phyloP scores from a whole-genome alignment of 1,140 invertebrate species.

The Drosophila hydei region DNA sequence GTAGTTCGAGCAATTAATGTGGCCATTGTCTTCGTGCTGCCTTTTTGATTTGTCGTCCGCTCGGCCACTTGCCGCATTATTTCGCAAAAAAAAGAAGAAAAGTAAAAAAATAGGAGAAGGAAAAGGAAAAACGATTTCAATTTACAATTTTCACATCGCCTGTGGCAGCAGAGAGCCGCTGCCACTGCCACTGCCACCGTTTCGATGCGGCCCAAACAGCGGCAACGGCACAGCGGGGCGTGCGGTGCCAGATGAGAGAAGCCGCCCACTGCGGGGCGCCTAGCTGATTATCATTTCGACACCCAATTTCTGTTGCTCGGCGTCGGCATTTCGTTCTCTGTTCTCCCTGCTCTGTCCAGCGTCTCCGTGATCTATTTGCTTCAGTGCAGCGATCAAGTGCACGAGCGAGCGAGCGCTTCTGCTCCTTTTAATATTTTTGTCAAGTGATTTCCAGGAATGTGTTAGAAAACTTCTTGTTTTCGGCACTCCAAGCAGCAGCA shows the following conservation, averaged over 20 bases:
- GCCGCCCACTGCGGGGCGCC: slow-evolving; percentile 54
- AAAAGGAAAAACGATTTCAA: slow-evolving; percentile 1
- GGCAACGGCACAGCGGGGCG: slow-evolving; percentile 53
- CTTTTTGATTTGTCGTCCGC: background rate
- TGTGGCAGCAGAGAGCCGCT: too few species aligned
- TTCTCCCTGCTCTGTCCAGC: background rate
- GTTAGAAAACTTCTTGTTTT: slow-evolving; percentile 65
- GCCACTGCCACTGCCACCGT: slow-evolving; percentile 34
- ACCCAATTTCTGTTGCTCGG: slow-evolving; percentile 60
- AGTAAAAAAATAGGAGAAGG: too few species aligned
- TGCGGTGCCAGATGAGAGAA: slow-evolving; percentile 59
- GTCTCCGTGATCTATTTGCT: slow-evolving; percentile 8
- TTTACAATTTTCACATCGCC: background rate
- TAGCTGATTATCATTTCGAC: slow-evolving; percentile 73
- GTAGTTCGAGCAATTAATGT: slow-evolving; percentile 1
- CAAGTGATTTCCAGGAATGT: slow-evolving; percentile 71
- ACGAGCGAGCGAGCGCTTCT: slow-evolving; percentile 6
- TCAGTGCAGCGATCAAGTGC: slow-evolving; percentile 43
- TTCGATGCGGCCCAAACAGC: slow-evolving; percentile 22
- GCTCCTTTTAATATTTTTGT: slow-evolving; percentile 35
- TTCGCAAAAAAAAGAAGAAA: background rate
- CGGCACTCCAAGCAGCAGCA: slow-evolving; percentile 39
- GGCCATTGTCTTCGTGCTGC: slow-evolving; percentile 2
- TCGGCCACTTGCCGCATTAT: background rate
- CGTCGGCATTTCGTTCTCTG: slow-evolving; percentile 34